Percentiles rank a stretch among this genome's conserved stretches.
phyloP scores from a whole-genome alignment of 2,888 invertebrate genomes.

The Caenorhabditis drosophilae region DNA sequence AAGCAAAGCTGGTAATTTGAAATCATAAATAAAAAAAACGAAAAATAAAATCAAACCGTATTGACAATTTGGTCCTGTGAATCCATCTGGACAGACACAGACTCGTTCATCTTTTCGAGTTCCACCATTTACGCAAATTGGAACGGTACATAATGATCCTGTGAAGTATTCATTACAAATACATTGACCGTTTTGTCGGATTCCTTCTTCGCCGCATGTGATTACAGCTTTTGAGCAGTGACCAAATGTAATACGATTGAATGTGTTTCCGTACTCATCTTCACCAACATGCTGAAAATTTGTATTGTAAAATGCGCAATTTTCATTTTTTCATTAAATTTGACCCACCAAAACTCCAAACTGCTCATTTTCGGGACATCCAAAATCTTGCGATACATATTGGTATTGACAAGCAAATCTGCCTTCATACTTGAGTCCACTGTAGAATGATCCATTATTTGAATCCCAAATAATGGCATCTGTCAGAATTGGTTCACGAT shows the following conservation, averaged over 20 bases:
- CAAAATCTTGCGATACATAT: constrained; percentile 51
- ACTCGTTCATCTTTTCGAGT: constrained; percentile 34
- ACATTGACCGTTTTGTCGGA: constrained; percentile 52
- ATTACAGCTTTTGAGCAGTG: constrained; percentile 35
- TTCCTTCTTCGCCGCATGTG: constrained; percentile 54
- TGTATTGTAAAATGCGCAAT: no score
- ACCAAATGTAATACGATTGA: constrained; percentile 53
- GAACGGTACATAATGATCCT: constrained; percentile 44
- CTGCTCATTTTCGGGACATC: constrained; percentile 43
- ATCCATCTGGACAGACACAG: constrained; percentile 52
- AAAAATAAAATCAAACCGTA: constrained; percentile 16
- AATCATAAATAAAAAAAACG: no score
- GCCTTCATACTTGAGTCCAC: constrained; percentile 43
- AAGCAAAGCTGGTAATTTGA: no score
- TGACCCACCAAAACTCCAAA: constrained; percentile 40
- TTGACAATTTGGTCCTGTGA: constrained; percentile 47
- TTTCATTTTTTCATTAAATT: no score
- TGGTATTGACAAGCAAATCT: constrained; percentile 43
- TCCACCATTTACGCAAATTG: constrained; percentile 58
- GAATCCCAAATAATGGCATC: constrained; percentile 42
- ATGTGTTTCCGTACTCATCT: constrained; percentile 58
- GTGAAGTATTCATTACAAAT: constrained; percentile 57
- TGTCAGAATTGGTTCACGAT: constrained; percentile 38
- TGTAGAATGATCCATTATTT: constrained; percentile 49
- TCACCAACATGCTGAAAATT: constrained; percentile 58